These are phyloP conservation scores for Eospalax fontanierii DNA, from an alignment of 2,797 vertebrate genomes.

Conservation along the genomic window DNA sequence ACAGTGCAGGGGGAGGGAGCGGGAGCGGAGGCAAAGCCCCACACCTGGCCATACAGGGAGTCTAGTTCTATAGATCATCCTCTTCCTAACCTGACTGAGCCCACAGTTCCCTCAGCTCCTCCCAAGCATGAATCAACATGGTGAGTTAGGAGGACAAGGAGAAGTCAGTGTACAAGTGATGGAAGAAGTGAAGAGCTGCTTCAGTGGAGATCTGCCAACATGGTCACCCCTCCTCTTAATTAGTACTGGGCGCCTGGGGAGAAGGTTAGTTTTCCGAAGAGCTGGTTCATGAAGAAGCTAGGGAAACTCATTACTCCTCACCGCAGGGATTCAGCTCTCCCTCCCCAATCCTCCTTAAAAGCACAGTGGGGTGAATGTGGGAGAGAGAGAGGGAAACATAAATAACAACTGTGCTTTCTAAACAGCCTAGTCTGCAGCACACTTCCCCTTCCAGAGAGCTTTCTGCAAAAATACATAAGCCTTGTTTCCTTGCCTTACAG, in stretches of 20 bases:
- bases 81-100: neutral
- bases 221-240: constrained; percentile 74
- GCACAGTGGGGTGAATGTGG: constrained; percentile 79
- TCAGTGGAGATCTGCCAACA: constrained; percentile 59
- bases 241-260: constrained; percentile 80
- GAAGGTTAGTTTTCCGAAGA: constrained; percentile 83
- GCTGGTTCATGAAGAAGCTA: constrained; percentile 73
- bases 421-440: constrained; percentile 42
- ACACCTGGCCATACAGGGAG: neutral
- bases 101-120: neutral
- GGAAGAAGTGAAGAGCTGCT: constrained; percentile 38
- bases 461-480: constrained; percentile 10
- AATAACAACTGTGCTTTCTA: constrained; percentile 82
- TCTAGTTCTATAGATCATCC: neutral
- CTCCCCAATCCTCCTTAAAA: constrained; percentile 77
- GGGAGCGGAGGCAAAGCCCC: too few species aligned
- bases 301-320: constrained; percentile 83
- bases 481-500: constrained; percentile 8
- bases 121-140: neutral
- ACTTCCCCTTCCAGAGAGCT: neutral
- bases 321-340: constrained; percentile 62
- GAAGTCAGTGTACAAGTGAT: constrained; percentile 27
- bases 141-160: constrained; percentile 44
- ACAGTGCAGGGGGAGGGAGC: neutral
- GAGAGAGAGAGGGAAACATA: constrained; percentile 79